These are phyloP conservation scores for Dreissena polymorpha DNA, from an alignment of 1,140 invertebrate species.

Conservation along the genomic window DNA sequence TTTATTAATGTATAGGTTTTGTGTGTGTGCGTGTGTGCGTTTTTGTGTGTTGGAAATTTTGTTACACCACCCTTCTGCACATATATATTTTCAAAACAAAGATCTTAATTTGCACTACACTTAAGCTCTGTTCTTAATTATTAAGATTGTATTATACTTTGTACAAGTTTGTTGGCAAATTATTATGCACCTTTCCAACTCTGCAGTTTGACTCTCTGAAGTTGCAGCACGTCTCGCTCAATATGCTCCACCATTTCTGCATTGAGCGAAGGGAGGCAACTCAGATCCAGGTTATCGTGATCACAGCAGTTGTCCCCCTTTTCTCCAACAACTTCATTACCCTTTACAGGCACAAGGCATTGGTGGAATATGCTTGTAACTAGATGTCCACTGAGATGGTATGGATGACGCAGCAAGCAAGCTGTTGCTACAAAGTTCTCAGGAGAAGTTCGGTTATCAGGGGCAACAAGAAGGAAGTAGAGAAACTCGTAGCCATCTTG, in stretches of 20 bases:
- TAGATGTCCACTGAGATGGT: constrained; percentile 33
- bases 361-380: constrained; percentile 21
- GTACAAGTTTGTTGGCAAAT: no score
- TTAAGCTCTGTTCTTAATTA: background rate
- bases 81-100: no score
- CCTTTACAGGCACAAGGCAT: constrained; percentile 4
- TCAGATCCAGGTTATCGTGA: constrained; percentile 12
- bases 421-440: constrained; percentile 43
- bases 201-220: constrained; percentile 35
- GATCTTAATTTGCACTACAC: background rate
- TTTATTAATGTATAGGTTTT: no score
- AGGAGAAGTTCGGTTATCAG: constrained; percentile 5
- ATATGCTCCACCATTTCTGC: constrained; percentile 26
- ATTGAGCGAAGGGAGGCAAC: constrained; percentile 36
- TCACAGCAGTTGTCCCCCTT: constrained; percentile 7
- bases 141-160: background rate
- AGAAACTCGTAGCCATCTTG: constrained; percentile 51
- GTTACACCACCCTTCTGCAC: no score
- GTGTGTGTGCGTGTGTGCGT: no score
- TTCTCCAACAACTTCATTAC: background rate
- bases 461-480: constrained; percentile 48
- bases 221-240: constrained; percentile 19
- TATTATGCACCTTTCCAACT: constrained; percentile 13
- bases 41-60: no score
- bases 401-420: constrained; percentile 39